Conservation (phyloP, 2,113 vertebrate genomes). For the Brienomyrus longianalis region DNA sequence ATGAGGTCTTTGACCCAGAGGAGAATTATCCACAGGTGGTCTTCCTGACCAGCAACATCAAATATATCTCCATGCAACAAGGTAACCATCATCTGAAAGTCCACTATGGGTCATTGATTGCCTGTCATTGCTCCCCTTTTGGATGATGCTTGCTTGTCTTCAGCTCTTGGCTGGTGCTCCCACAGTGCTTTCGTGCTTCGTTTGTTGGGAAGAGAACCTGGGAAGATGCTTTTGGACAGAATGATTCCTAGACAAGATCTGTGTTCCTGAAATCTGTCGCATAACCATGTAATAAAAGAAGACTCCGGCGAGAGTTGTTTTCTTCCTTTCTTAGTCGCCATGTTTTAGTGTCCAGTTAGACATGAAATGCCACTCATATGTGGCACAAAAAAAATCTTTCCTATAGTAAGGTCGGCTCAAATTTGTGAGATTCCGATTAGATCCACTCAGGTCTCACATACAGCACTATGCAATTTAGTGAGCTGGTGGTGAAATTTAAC, state of each 20-base stretch:
- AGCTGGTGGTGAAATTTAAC: neutral
- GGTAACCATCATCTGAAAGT: conserved; percentile 54
- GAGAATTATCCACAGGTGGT: conserved; percentile 94
- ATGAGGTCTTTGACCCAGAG: conserved; percentile 91
- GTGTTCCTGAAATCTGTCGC: neutral
- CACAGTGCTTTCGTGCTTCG: neutral
- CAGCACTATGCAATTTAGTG: neutral
- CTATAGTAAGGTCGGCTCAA: no score
- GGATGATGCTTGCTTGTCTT: neutral
- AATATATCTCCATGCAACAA: conserved; percentile 87
- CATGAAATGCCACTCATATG: neutral
- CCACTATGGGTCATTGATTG: neutral
- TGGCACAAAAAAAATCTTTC: neutral
- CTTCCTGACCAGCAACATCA: conserved; percentile 76
- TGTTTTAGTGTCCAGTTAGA: neutral
- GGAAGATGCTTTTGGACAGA: neutral
- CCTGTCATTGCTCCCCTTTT: neutral
- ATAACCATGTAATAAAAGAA: neutral
- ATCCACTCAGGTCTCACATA: neutral
- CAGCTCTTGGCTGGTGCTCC: neutral
- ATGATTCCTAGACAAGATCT: neutral
- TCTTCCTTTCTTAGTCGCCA: neutral
- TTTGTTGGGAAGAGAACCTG: neutral
- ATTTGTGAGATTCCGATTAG: no score
- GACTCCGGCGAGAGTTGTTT: neutral